Evolutionary conservation across 1,140 invertebrate genomes (phyloP).

Genomic region (Caenorhabditis tropicalis): DNA sequence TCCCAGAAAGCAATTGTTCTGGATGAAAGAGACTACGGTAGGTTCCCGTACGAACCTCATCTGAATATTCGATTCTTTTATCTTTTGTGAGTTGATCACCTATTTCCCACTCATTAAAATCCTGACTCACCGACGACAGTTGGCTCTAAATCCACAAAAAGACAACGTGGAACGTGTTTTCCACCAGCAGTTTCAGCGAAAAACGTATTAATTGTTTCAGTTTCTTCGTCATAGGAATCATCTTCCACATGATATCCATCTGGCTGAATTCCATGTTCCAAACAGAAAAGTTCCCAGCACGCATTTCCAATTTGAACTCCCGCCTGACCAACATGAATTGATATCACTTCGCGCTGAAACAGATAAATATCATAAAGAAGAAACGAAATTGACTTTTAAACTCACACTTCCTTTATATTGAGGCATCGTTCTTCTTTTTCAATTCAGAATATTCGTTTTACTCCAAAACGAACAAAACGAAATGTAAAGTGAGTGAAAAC

Average conservation of each 20-base stretch:
- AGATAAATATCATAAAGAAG: neutral
- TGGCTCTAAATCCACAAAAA: conserved; percentile 85
- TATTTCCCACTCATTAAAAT: too few relatives aligned
- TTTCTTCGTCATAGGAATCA: conserved; percentile 53
- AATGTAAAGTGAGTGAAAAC: neutral
- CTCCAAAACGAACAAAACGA: neutral
- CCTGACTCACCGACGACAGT: conserved; percentile 87
- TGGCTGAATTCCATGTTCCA: conserved; percentile 73
- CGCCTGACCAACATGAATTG: conserved; percentile 85
- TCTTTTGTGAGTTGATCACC: too few relatives aligned
- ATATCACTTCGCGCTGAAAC: conserved; percentile 82
- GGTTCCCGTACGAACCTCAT: conserved; percentile 83
- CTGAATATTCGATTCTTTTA: too few relatives aligned
- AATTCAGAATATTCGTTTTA: neutral
- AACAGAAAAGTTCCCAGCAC: conserved; percentile 83
- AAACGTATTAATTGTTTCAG: conserved; percentile 75
- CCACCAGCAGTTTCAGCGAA: conserved; percentile 76
- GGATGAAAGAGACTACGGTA: conserved; percentile 75
- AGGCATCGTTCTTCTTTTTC: neutral
- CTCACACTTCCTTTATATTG: conserved; percentile 40
- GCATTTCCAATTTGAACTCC: conserved; percentile 87
- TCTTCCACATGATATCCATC: conserved; percentile 71
- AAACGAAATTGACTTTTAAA: too few relatives aligned
- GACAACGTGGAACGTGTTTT: conserved; percentile 82
- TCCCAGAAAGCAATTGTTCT: conserved; percentile 75